Base-by-base conservation (phyloP, 2,797 vertebrate genomes). In the Sebastes oblongus region DNA sequence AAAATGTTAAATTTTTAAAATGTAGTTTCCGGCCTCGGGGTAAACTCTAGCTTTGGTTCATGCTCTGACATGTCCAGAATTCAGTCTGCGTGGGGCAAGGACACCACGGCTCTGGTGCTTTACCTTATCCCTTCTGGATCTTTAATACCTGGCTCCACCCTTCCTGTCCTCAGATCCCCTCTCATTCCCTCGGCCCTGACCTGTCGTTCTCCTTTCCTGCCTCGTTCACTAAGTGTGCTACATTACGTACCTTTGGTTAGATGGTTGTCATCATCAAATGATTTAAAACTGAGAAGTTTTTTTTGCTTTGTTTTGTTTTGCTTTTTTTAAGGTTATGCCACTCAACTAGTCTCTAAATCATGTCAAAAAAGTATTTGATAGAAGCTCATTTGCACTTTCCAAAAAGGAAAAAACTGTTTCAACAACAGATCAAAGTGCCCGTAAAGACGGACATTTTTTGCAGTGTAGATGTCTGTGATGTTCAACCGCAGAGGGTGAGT, bases 401-500 rank as follows among this genome's bases (percentile, higher is more conserved):
- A 32, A 54, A 6, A 74, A 4, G 8, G 14, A 42, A 71, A 36
- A 25, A 54, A 25, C 24, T 5, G 18, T 18, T 55, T 9, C 22
- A 56, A 14, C 20, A n/a, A 25, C n/a, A 68, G 27, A 64, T 61
- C 22, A 70, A 61, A 66, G 46, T 11, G 14, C 46, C 24, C 58
- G 5, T 65, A 24, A 42, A 42, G 34, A 55, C 16, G 10, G 34
- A 52, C 20, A n/a, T 85, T 66, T 90, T 84, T 87, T 67, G 71
- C 76, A 81, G 73, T 82, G 70, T 74, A 42, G 59, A 61, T 73
- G 61, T 80, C 60, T 74, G 69, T 76, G 84, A 78, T 80, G 73
- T 80, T 71, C 80, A 82, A 71, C 79, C 60, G 7, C 50, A 80
- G 77, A 81, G 27, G 24, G 65, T 89, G 88, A 91, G 60, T 90